Conservation (phyloP, 2,113 vertebrate species). For the Oophaga pumilio region DNA sequence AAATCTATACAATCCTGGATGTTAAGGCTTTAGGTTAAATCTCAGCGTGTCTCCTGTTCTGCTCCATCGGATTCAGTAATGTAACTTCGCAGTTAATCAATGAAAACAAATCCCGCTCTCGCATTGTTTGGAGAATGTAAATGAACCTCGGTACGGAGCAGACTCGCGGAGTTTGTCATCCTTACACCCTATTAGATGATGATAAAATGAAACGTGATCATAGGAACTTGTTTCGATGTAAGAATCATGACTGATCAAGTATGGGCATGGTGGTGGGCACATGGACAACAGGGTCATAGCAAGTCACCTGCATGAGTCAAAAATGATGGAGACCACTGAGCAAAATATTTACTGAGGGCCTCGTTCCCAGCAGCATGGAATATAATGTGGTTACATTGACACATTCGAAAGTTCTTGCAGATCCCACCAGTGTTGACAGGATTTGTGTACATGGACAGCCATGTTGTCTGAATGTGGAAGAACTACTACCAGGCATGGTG, state of each 20-base stretch:
- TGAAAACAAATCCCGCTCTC: not conserved
- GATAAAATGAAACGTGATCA: not conserved
- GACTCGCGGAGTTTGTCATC: not conserved
- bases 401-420: too few species aligned
- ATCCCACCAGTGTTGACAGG: too few species aligned
- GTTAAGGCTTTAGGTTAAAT: constrained; percentile 23
- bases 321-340: too few species aligned
- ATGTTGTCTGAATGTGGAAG: too few species aligned
- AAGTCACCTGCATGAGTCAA: too few species aligned
- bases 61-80: constrained; percentile 13
- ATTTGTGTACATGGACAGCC: too few species aligned
- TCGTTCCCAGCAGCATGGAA: too few species aligned
- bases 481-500: too few species aligned
- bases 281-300: too few species aligned
- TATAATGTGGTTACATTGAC: too few species aligned
- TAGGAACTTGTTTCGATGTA: too few species aligned
- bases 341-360: too few species aligned
- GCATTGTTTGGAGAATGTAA: not conserved
- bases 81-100: constrained; percentile 15
- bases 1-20: constrained; percentile 7
- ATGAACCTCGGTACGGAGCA: not conserved
- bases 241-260: not conserved
- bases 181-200: not conserved
- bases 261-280: not conserved
- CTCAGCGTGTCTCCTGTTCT: not conserved